phyloP scores from a whole-genome alignment of 30 jellyfish, hydroid and myxozoan species.

The Cassiopea andromeda region DNA sequence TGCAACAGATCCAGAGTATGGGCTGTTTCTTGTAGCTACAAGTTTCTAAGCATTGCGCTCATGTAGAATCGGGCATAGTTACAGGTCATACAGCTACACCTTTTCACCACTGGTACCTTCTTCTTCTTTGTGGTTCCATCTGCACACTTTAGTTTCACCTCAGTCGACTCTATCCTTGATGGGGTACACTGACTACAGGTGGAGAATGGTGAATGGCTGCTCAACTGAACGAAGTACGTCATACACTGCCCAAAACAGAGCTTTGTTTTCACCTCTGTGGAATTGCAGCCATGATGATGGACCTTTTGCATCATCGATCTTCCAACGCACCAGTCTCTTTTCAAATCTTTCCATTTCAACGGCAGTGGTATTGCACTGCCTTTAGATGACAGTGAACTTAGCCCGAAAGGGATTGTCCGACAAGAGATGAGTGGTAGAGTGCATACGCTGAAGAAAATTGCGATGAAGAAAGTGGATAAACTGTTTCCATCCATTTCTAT shows the following conservation, averaged over 20 bases:
- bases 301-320: constrained; percentile 67
- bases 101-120: constrained; percentile 64
- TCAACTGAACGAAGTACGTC: constrained; percentile 70
- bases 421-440: background rate
- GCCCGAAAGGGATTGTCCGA: constrained; percentile 41
- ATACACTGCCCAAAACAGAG: constrained; percentile 89
- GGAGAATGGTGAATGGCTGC: constrained; percentile 42
- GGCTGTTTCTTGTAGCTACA: background rate
- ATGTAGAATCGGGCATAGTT: constrained; percentile 43
- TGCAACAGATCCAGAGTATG: background rate
- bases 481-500: constrained; percentile 15
- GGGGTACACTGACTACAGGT: constrained; percentile 84
- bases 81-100: constrained; percentile 80
- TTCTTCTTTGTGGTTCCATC: constrained; percentile 67
- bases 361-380: constrained; percentile 52
- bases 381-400: constrained; percentile 16
- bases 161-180: constrained; percentile 45
- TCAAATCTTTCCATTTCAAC: constrained; percentile 65
- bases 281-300: constrained; percentile 75
- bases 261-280: constrained; percentile 69
- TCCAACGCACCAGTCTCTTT: constrained; percentile 84
- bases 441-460: background rate
- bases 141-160: constrained; percentile 61
- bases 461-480: background rate
- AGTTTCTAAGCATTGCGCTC: constrained; percentile 10